Evolutionary conservation across 2,888 invertebrate genomes (phyloP).

Genomic region (Ischnura elegans): DNA sequence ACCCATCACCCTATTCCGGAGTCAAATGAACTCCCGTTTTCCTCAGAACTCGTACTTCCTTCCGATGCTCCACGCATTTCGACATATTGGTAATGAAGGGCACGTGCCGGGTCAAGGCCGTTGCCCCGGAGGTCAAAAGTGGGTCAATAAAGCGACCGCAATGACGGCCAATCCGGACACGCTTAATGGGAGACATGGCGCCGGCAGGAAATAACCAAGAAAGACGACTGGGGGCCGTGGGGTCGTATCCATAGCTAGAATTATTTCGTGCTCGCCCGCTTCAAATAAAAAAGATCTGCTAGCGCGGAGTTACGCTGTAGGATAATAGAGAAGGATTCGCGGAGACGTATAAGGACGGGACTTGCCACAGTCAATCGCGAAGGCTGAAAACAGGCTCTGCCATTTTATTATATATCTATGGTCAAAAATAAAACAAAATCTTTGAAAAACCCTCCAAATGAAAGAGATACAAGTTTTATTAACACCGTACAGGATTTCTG

Average conservation of each 20-base stretch:
- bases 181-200: neutral
- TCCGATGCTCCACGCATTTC: neutral
- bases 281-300: neutral
- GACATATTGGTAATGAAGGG: neutral
- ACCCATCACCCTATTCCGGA: neutral
- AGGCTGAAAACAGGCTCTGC: too few relatives aligned
- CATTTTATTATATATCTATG: too few relatives aligned
- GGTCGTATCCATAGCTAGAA: neutral
- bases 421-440: too few relatives aligned
- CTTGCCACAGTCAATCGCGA: too few relatives aligned
- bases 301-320: too few relatives aligned
- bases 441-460: too few relatives aligned
- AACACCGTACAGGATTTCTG: too few relatives aligned
- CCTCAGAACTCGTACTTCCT: neutral
- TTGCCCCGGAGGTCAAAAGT: conserved; percentile 24
- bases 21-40: neutral
- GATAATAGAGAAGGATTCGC: too few relatives aligned
- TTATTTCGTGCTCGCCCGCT: neutral
- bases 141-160: conserved; percentile 38
- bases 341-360: too few relatives aligned
- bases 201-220: neutral
- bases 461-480: too few relatives aligned
- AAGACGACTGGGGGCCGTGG: neutral
- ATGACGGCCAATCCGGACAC: neutral
- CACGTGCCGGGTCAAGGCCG: conserved; percentile 31